Evolutionary conservation across 2,113 vertebrate species (phyloP).

Genomic region (Balaeniceps rex): DNA sequence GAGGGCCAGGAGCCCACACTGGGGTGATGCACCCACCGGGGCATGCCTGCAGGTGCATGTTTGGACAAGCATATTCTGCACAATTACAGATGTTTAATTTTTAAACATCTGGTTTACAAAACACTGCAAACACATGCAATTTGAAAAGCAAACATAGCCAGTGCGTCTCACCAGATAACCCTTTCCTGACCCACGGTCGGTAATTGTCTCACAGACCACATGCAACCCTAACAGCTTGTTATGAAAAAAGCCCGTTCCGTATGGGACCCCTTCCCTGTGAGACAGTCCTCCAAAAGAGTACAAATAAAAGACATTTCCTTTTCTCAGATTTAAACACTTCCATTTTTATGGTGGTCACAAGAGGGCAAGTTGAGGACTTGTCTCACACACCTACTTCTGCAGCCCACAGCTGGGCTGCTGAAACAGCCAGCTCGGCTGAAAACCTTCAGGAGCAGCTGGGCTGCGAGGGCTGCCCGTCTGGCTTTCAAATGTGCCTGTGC

Average conservation of each 20-base stretch:
- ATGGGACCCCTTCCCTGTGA: neutral
- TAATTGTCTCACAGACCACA: no score
- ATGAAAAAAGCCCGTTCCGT: fast-evolving
- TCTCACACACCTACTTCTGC: neutral
- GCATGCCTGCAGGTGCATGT: neutral
- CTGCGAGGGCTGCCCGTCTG: no score
- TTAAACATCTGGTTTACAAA: neutral
- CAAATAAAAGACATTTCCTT: neutral
- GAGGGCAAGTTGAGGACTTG: neutral
- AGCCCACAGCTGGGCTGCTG: neutral
- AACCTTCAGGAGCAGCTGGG: neutral
- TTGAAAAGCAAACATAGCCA: neutral
- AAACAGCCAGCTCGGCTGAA: neutral
- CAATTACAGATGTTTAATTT: fast-evolving
- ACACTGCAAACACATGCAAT: neutral
- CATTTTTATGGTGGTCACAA: neutral
- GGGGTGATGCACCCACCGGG: fast-evolving
- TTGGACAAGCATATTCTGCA: neutral
- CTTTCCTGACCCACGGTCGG: fast-evolving
- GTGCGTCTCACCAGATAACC: neutral
- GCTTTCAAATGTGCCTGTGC: neutral
- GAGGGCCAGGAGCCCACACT: fast-evolving
- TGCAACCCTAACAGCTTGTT: neutral
- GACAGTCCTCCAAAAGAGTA: neutral
- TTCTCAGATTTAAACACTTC: neutral